phyloP scores from a whole-genome alignment of 2,113 vertebrate species.

The Strix aluco region DNA sequence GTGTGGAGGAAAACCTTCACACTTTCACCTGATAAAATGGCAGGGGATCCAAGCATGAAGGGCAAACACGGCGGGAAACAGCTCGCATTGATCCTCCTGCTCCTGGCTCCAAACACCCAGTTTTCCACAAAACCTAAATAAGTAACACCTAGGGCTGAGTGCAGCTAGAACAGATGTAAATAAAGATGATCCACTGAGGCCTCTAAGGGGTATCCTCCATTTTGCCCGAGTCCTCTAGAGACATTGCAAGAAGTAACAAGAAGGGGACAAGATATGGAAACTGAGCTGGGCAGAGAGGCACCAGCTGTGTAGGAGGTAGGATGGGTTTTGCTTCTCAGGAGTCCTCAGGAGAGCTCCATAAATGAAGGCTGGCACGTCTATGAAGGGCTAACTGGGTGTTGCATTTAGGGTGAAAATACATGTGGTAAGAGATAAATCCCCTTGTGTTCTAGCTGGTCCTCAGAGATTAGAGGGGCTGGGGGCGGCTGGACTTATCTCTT shows the following conservation, averaged over 20 bases:
- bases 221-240: background rate
- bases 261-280: background rate
- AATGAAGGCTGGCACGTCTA: background rate
- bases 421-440: too few species aligned
- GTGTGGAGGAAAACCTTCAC: background rate
- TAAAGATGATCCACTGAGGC: background rate
- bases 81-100: background rate
- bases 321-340: background rate
- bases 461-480: too few species aligned
- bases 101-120: background rate
- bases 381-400: background rate
- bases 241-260: background rate
- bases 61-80: rapidly evolving
- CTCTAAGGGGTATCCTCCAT: background rate
- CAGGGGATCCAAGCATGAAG: background rate
- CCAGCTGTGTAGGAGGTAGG: background rate
- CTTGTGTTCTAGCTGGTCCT: too few species aligned
- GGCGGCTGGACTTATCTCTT: too few species aligned
- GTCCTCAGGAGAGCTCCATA: background rate
- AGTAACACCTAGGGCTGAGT: background rate
- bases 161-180: background rate
- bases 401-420: too few species aligned
- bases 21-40: background rate
- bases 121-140: background rate
- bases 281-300: background rate